Conservation (phyloP, 2,888 invertebrate species). For the Agonum fuliginosum region DNA sequence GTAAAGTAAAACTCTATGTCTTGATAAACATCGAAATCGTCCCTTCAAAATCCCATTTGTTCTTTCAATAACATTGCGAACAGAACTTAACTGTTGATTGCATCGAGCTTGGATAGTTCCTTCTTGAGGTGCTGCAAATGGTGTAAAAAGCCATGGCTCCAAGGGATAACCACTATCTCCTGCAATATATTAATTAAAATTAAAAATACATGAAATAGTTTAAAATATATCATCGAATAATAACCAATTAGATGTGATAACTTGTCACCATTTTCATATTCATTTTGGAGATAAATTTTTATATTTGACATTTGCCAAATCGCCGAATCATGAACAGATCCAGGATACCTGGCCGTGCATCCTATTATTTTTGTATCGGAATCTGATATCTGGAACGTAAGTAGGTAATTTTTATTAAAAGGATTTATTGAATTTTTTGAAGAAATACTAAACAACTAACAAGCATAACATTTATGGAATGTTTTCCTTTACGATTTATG, state of each 20-base stretch:
- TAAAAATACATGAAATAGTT: neutral
- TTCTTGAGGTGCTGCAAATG: conserved; percentile 14
- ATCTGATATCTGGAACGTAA: neutral
- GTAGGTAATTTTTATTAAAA: no score
- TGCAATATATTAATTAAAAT: neutral
- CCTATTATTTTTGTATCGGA: conserved; percentile 39
- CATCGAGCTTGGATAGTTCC: conserved; percentile 9
- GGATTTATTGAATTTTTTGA: no score
- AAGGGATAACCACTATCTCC: conserved; percentile 53
- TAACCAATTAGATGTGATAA: conserved; percentile 53
- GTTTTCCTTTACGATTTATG: neutral
- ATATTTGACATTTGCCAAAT: conserved; percentile 58
- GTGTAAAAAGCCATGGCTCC: conserved; percentile 49
- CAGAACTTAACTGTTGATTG: neutral
- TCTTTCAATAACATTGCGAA: conserved; percentile 14
- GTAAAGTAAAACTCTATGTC: conserved; percentile 8
- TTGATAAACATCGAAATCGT: neutral
- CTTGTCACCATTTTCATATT: conserved; percentile 57
- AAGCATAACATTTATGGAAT: neutral
- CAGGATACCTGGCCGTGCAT: conserved; percentile 58
- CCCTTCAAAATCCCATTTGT: conserved; percentile 13
- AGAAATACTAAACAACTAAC: no score
- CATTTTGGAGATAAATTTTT: conserved; percentile 35
- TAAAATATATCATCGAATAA: neutral
- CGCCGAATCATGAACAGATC: conserved; percentile 60